These are phyloP conservation scores for Tetanocera ferruginea DNA, from an alignment of 2,888 invertebrate species.

Conservation along the genomic window DNA sequence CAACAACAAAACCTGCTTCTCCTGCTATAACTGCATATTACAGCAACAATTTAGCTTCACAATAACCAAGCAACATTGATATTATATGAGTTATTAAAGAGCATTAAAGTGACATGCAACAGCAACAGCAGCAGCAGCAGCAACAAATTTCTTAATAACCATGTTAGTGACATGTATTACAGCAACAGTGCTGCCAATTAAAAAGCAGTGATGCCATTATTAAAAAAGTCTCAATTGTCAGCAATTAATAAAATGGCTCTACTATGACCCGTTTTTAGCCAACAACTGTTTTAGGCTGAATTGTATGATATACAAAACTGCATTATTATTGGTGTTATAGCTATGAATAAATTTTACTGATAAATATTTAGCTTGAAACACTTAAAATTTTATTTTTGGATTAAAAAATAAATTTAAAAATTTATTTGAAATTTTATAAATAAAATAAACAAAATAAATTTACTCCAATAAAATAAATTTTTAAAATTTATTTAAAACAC, in stretches of 20 bases:
- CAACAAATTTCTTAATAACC: constrained; percentile 1
- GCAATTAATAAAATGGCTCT: constrained; percentile 15
- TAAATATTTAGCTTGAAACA: no score
- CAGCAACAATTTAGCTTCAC: no score
- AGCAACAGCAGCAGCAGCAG: background rate
- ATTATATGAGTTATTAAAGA: background rate
- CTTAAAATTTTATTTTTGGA: no score
- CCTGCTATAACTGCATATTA: no score
- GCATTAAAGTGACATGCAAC: no score
- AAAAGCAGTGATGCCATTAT: background rate
- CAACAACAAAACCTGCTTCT: no score
- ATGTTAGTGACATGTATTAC: background rate
- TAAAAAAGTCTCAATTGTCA: constrained; percentile 12
- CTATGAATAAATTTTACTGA: no score
- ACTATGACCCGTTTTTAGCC: background rate
- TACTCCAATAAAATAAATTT: no score
- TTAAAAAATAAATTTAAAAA: no score
- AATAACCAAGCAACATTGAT: no score
- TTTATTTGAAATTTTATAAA: background rate
- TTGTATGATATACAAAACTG: background rate
- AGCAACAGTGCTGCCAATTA: background rate
- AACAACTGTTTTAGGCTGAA: background rate
- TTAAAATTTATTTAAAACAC: no score
- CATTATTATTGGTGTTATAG: no score
- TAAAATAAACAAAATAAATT: background rate